phyloP scores from a whole-genome alignment of 2,113 vertebrate genomes.

The Elephas maximus region DNA sequence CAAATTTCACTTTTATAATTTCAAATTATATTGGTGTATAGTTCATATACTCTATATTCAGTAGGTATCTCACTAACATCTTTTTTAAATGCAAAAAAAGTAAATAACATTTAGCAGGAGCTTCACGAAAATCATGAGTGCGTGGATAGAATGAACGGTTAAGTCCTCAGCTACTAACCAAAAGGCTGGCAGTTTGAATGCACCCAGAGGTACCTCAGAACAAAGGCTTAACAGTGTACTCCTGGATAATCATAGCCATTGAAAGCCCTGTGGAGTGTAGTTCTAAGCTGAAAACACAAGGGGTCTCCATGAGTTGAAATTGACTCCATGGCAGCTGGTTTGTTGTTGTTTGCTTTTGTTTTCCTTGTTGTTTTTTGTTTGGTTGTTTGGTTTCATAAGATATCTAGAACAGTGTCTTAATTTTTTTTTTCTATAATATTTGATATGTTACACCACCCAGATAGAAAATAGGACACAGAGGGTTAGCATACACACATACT shows the following conservation, averaged over 20 bases:
- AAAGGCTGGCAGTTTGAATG: neutral
- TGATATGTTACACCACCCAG: slow-evolving; percentile 67
- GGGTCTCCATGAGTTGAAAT: neutral
- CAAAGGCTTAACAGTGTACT: neutral
- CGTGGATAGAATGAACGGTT: neutral
- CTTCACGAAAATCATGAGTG: neutral
- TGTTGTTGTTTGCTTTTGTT: neutral
- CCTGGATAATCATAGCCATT: neutral
- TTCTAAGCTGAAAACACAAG: neutral
- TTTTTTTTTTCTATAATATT: slow-evolving; percentile 68
- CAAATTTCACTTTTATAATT: neutral
- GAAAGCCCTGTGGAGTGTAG: neutral
- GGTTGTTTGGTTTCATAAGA: neutral
- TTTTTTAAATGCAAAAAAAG: neutral
- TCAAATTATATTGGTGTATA: neutral
- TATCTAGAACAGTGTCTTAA: slow-evolving; percentile 34
- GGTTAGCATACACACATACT: slow-evolving; percentile 75
- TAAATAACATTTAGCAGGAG: slow-evolving; percentile 3
- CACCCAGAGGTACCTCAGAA: neutral
- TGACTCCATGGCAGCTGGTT: neutral
- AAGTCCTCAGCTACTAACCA: no score
- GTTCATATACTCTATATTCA: neutral
- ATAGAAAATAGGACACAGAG: slow-evolving; percentile 72
- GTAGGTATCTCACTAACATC: neutral
- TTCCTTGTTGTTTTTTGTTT: neutral